Evolutionary conservation across 1,140 invertebrate genomes (phyloP).

Genomic region (Rhyzopertha dominica): DNA sequence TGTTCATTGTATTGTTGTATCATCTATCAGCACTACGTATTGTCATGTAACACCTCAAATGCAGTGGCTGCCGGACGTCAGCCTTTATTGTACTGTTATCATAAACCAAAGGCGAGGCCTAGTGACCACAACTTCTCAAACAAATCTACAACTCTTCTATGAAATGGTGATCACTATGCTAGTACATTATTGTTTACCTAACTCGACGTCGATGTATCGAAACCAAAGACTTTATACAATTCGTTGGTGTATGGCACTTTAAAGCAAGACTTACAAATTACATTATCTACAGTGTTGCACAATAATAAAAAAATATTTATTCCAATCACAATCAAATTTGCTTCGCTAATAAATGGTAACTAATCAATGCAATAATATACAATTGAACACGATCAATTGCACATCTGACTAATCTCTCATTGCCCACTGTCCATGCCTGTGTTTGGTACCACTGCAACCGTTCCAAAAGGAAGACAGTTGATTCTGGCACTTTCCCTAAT

Average conservation of each 20-base stretch:
- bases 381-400: constrained; percentile 27
- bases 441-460: constrained; percentile 31
- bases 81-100: constrained; percentile 41
- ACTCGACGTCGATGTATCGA: constrained; percentile 34
- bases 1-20: constrained; percentile 46
- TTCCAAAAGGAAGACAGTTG: constrained; percentile 41
- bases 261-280: constrained; percentile 31
- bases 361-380: constrained; percentile 14
- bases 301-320: constrained; percentile 33
- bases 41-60: constrained; percentile 43
- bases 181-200: too few species aligned
- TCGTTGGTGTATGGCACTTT: constrained; percentile 35
- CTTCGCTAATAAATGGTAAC: constrained; percentile 12
- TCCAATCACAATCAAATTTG: constrained; percentile 27
- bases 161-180: too few species aligned
- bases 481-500: constrained; percentile 37
- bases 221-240: constrained; percentile 30
- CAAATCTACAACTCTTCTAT: too few species aligned
- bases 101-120: constrained; percentile 37
- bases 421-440: constrained; percentile 35
- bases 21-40: constrained; percentile 44
- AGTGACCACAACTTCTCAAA: too few species aligned
- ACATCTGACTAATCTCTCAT: constrained; percentile 20
- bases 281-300: constrained; percentile 28
- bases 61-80: constrained; percentile 26